phyloP scores from a whole-genome alignment of 2,113 vertebrate genomes.

The Coreoperca whiteheadi region DNA sequence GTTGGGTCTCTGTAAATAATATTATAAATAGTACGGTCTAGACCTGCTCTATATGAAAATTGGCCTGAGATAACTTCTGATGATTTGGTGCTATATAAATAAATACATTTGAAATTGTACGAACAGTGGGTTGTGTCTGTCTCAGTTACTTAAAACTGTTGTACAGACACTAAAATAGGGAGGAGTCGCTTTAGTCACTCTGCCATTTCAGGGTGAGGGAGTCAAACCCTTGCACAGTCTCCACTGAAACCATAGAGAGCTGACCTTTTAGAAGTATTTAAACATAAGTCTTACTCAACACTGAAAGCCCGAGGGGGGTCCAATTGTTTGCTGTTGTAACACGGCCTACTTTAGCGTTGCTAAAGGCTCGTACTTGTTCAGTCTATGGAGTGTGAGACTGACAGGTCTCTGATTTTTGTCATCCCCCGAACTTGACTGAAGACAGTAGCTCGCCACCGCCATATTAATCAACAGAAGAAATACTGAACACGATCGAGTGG shows the following conservation, averaged over 20 bases:
- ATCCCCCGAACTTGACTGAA: not conserved
- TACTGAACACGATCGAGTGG: not conserved
- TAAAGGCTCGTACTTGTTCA: constrained; percentile 28
- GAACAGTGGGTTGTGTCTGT: not conserved
- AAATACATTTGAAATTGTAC: not conserved
- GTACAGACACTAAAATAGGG: constrained; percentile 14
- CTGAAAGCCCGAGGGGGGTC: constrained; percentile 44
- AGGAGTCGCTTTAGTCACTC: constrained; percentile 52
- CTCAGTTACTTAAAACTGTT: constrained; percentile 38
- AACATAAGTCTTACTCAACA: constrained; percentile 72
- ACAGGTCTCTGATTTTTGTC: constrained; percentile 26
- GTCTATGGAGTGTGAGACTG: not conserved
- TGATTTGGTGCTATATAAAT: too few species aligned
- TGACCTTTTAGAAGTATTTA: constrained; percentile 78
- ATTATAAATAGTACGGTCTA: too few species aligned
- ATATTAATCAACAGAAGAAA: not conserved
- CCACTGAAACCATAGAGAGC: constrained; percentile 78
- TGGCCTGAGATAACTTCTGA: too few species aligned
- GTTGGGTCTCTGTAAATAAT: too few species aligned
- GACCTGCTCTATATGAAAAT: too few species aligned
- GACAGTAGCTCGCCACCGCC: not conserved
- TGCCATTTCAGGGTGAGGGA: constrained; percentile 67
- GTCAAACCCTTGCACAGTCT: constrained; percentile 62
- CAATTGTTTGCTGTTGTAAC: constrained; percentile 74
- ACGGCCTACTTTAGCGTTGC: constrained; percentile 44